Percentiles rank a stretch among this genome's conserved stretches.
phyloP scores from a whole-genome alignment of 2,797 vertebrate species.

The Myotis daubentonii region DNA sequence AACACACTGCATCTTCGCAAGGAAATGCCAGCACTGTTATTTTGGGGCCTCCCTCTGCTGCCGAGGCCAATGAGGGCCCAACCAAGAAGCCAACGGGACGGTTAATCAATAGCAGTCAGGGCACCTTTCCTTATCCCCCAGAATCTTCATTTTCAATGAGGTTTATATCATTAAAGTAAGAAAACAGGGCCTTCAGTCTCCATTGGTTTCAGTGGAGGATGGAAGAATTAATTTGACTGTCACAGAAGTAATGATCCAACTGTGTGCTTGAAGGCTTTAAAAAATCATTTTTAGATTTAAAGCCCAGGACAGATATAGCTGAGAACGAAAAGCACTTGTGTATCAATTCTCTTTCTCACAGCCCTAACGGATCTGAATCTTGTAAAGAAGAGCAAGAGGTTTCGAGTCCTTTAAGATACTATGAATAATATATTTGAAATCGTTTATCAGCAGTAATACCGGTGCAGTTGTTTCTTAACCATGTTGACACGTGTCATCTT shows the following conservation, averaged over 20 bases:
- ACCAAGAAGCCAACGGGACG: constrained; percentile 83
- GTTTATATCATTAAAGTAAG: constrained; percentile 84
- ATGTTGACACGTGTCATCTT: not conserved
- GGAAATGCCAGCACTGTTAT: constrained; percentile 84
- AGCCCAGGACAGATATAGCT: constrained; percentile 68
- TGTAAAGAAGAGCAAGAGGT: not conserved
- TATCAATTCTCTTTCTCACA: constrained; percentile 61
- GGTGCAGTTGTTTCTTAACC: not conserved
- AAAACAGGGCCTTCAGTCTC: constrained; percentile 82
- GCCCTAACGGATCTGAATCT: not conserved
- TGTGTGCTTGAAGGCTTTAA: constrained; percentile 76
- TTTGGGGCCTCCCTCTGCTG: constrained; percentile 83
- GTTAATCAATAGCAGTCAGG: constrained; percentile 85
- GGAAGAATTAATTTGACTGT: constrained; percentile 82
- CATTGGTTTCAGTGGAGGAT: constrained; percentile 77
- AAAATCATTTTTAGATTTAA: constrained; percentile 75
- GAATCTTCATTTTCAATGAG: constrained; percentile 85
- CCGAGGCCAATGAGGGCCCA: constrained; percentile 81
- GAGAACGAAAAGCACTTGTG: constrained; percentile 68
- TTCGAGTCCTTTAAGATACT: not conserved
- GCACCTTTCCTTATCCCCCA: constrained; percentile 81
- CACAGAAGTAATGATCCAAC: constrained; percentile 80
- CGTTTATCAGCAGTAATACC: not conserved
- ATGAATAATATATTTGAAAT: constrained; percentile 37
- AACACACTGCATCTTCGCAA: constrained; percentile 79